These are phyloP conservation scores for Galerucella nymphaeae DNA, from an alignment of 2,888 invertebrate species.

Conservation along the genomic window DNA sequence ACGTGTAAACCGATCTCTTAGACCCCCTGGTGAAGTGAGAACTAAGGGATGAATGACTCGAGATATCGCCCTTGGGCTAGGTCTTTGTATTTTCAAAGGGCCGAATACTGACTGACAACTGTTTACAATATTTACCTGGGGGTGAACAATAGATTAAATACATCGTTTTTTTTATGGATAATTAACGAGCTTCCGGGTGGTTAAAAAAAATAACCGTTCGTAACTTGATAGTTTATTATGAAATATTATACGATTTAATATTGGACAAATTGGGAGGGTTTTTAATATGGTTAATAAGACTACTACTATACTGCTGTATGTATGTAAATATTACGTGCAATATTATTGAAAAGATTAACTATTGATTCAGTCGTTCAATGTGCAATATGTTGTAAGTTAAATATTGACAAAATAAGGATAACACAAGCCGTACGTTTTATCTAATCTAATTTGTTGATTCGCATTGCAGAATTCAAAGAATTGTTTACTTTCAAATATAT, in stretches of 20 bases:
- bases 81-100: constrained; percentile 5
- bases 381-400: background rate
- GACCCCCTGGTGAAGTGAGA: constrained; percentile 27
- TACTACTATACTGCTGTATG: background rate
- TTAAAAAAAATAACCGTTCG: background rate
- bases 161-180: constrained; percentile 23
- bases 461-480: background rate
- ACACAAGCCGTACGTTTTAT: background rate
- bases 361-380: background rate
- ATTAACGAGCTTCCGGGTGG: constrained; percentile 14
- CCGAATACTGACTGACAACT: constrained; percentile 30
- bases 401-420: background rate
- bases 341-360: background rate
- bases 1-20: constrained; percentile 9
- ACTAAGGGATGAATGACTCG: constrained; percentile 26
- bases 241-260: background rate
- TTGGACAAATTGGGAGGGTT: background rate
- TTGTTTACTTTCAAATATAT: background rate
- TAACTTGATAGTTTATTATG: constrained; percentile 8
- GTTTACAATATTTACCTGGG: constrained; percentile 31
- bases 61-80: constrained; percentile 1
- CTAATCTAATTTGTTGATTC: background rate
- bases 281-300: too few relatives aligned
- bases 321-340: background rate
- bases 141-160: constrained; percentile 21